Evolutionary conservation across 2,113 vertebrate species (phyloP).

Genomic region (Anguilla japonica): DNA sequence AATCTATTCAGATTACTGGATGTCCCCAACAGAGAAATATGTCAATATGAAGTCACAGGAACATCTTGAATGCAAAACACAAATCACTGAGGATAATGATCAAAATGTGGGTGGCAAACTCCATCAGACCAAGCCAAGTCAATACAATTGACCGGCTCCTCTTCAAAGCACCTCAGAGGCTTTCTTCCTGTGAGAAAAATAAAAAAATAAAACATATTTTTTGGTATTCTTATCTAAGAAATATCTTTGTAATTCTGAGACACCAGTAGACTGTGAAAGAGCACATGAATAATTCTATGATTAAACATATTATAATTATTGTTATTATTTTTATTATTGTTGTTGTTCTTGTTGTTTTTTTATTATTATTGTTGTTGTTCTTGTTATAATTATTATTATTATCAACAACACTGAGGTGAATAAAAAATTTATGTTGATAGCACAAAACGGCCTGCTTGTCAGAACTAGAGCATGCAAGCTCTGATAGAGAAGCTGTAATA

Average conservation of each 20-base stretch:
- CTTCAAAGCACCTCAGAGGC: constrained; percentile 9
- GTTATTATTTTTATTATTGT: neutral
- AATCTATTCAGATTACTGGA: constrained; percentile 34
- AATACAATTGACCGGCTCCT: constrained; percentile 35
- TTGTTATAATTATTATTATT: neutral
- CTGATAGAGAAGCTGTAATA: neutral
- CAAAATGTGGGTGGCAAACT: constrained; percentile 27
- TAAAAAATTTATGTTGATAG: neutral
- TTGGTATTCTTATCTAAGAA: no score
- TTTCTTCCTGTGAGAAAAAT: constrained; percentile 25
- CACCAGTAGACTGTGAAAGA: neutral
- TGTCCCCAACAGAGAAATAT: constrained; percentile 41
- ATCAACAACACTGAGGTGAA: neutral
- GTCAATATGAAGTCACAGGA: constrained; percentile 48
- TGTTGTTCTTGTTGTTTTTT: neutral
- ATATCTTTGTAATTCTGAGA: no score
- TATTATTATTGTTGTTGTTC: neutral
- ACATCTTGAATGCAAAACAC: constrained; percentile 48
- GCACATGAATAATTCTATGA: neutral
- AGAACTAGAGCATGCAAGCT: neutral
- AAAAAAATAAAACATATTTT: neutral
- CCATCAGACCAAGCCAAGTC: constrained; percentile 24
- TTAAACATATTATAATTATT: neutral
- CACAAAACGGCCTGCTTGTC: neutral
- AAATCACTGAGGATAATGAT: constrained; percentile 55